phyloP scores from a whole-genome alignment of 2,888 invertebrate species.

The Netelia inedita region DNA sequence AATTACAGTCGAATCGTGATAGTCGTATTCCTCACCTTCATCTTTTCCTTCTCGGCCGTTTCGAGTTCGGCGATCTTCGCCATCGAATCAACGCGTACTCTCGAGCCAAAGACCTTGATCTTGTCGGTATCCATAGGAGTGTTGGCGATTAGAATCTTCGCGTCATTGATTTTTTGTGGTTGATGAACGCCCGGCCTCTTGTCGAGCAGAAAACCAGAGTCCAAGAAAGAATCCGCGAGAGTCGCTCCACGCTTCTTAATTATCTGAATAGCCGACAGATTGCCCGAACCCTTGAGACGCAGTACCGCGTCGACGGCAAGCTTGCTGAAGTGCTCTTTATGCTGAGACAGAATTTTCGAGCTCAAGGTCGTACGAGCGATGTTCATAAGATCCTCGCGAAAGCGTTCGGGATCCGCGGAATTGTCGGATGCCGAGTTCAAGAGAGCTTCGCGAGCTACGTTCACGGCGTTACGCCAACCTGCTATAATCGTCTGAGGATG shows the following conservation, averaged over 20 bases:
- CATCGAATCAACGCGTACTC: conserved; percentile 96
- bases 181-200: conserved; percentile 99
- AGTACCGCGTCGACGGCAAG: conserved; percentile 98
- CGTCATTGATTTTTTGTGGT: conserved; percentile 97
- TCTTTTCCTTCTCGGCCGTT: conserved; percentile 99
- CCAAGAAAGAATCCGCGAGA: conserved; percentile 97
- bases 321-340: conserved; percentile 98
- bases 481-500: conserved; percentile 99
- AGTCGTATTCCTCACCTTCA: conserved; percentile 88
- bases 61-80: conserved; percentile 99
- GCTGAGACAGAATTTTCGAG: conserved; percentile 98
- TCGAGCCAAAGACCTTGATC: conserved; percentile 98
- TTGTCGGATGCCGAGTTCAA: conserved; percentile 93
- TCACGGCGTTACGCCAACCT: conserved; percentile 96
- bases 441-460: conserved; percentile 94
- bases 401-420: conserved; percentile 91
- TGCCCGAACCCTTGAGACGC: conserved; percentile 97
- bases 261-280: conserved; percentile 98
- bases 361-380: conserved; percentile 99
- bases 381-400: conserved; percentile 96
- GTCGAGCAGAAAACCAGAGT: conserved; percentile 97
- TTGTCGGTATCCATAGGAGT: conserved; percentile 99
- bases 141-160: conserved; percentile 98
- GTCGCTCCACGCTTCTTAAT: conserved; percentile 98
- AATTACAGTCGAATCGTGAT: neutral